Evolutionary conservation across 2,797 vertebrate species (phyloP), one percentile per base, ranked within the genome.

Genomic region (Pygocentrus nattereri): DNA sequence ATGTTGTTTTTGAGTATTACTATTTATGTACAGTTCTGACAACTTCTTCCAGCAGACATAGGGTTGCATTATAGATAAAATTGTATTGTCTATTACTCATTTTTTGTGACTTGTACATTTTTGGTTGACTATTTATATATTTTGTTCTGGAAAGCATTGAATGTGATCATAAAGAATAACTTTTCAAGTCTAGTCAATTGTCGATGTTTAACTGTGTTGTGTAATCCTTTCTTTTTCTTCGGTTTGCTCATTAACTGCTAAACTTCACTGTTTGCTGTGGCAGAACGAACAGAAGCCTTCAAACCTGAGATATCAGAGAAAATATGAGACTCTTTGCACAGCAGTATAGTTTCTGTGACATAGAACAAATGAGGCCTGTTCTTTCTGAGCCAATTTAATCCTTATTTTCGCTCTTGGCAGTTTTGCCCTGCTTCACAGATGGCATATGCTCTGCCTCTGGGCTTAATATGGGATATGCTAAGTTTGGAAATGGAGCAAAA

Each of bases 61-160:
- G 78, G 88, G 23, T 88, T 81, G 76, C 85, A 86, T 89, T 88
- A 44, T 71, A 88, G 85, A 90, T 88, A 81, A 85, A 82, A 62
- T 21, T 85, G 86, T 89, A 89, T 75, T 82, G 81, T 85, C 80
- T 88, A 89, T 89, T 87, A 87, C 79, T 88, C 85, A 4, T 90
- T 85, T 87, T 89, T 86, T 85, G 91, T 86, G 84, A 86, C 47
- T 87, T 88, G 91, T 91, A 93, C 47, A 92, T 92, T 94, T 92
- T 94, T 79, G 68, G 79, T 94, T 94, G 92, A 83, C 82, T 94
- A 93, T 94, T 94, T 93, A 93, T 95, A 94, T 93, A 94, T 88
- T 83, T 93, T 93, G 91, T 91, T 93, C 88, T 84, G 82, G 90
- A 86, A 84, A 85, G 83, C 88, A 90, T 91, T 92, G 85, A 90